Evolutionary conservation across 1,140 invertebrate genomes (phyloP).

Genomic region (Brachionus angularis): DNA sequence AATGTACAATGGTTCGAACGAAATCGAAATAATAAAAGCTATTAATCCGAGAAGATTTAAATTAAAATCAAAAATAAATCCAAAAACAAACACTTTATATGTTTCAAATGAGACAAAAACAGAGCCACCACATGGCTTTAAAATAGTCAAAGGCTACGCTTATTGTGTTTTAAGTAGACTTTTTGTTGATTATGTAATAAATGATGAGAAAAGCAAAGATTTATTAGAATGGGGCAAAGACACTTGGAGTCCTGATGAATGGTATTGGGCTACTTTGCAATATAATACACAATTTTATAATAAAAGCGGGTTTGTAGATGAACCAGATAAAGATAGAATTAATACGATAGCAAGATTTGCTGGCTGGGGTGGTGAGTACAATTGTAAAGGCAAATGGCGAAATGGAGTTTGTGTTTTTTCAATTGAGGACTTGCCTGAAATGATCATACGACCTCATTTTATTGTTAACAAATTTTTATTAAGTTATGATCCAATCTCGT

Average conservation of each 20-base stretch:
- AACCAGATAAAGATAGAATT: background rate
- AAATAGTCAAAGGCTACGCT: conserved; percentile 49
- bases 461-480: conserved; percentile 55
- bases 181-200: conserved; percentile 50
- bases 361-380: conserved; percentile 9
- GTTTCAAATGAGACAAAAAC: conserved; percentile 12
- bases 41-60: background rate
- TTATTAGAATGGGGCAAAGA: conserved; percentile 49
- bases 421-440: conserved; percentile 48
- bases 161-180: conserved; percentile 49
- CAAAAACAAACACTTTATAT: background rate
- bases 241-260: conserved; percentile 52
- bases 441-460: conserved; percentile 45
- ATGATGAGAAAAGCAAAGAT: conserved; percentile 45
- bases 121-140: conserved; percentile 47
- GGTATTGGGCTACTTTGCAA: conserved; percentile 18
- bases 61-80: conserved; percentile 46
- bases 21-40: conserved; percentile 19
- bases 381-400: background rate
- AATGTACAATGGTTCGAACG: conserved; percentile 43
- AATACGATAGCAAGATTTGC: background rate
- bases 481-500: conserved; percentile 47
- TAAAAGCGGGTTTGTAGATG: background rate
- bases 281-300: conserved; percentile 10
- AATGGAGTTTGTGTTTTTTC: conserved; percentile 52